Evolutionary conservation across 1,140 invertebrate species (phyloP).

Genomic region (Pseudomyrmex dendroicus): DNA sequence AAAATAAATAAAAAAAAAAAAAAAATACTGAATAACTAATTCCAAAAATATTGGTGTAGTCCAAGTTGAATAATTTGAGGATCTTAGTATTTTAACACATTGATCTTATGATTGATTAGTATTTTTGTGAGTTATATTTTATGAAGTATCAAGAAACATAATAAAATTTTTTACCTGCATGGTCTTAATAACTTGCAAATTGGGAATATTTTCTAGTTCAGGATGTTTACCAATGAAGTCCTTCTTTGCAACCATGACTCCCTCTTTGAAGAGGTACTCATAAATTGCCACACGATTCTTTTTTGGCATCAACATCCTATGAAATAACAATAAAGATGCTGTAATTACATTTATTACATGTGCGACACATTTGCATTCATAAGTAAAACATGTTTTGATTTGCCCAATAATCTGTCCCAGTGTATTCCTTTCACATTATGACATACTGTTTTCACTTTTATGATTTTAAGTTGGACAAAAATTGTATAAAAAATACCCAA

Average conservation of each 20-base stretch:
- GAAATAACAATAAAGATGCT: slow-evolving; percentile 65
- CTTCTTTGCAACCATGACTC: slow-evolving; percentile 98
- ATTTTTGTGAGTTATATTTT: not conserved
- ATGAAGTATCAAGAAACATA: not conserved
- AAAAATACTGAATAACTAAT: not conserved
- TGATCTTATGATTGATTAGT: too few relatives aligned
- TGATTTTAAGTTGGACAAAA: too few relatives aligned
- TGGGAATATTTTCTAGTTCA: slow-evolving; percentile 96
- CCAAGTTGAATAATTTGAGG: too few relatives aligned
- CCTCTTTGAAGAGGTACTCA: slow-evolving; percentile 99
- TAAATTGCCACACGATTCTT: slow-evolving; percentile 98
- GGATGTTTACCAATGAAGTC: slow-evolving; percentile 98
- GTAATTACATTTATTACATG: too few relatives aligned
- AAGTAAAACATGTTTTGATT: too few relatives aligned
- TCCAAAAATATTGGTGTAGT: too few relatives aligned
- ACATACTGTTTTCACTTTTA: too few relatives aligned
- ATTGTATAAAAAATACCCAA: too few relatives aligned
- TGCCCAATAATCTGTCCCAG: too few relatives aligned
- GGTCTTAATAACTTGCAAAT: slow-evolving; percentile 99
- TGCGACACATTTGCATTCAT: too few relatives aligned
- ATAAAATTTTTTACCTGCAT: slow-evolving; percentile 88
- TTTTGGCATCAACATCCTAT: slow-evolving; percentile 99
- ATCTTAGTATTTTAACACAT: too few relatives aligned
- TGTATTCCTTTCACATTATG: too few relatives aligned
- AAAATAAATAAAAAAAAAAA: not conserved